phyloP scores from a whole-genome alignment of 1,140 invertebrate genomes.

The Leucophenga varia region DNA sequence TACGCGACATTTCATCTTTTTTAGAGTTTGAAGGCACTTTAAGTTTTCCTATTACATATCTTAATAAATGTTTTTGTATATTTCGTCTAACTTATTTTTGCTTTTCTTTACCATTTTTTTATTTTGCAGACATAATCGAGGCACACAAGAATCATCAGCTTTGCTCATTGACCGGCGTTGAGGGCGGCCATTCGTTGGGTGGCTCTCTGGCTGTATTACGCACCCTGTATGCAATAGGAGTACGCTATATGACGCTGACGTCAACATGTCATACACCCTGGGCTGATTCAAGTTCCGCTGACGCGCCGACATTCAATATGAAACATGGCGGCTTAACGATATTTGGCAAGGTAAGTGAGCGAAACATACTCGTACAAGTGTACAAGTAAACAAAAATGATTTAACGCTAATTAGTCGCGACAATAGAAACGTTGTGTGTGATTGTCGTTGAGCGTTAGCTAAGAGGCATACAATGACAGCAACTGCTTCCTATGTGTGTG shows the following conservation, averaged over 20 bases:
- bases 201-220: slow-evolving; percentile 74
- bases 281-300: slow-evolving; percentile 69
- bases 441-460: slow-evolving; percentile 24
- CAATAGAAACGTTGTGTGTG: not conserved
- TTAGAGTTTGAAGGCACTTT: no score
- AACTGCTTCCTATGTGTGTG: no score
- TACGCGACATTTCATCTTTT: no score
- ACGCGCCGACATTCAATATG: slow-evolving; percentile 62
- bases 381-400: slow-evolving; percentile 25
- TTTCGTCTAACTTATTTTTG: no score
- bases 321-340: slow-evolving; percentile 68
- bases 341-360: slow-evolving; percentile 70
- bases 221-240: slow-evolving; percentile 74
- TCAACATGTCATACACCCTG: slow-evolving; percentile 82
- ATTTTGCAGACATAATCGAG: slow-evolving; percentile 68
- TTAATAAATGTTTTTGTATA: no score
- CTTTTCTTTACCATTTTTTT: no score
- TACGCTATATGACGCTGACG: slow-evolving; percentile 78
- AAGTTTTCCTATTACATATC: no score
- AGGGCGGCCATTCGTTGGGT: slow-evolving; percentile 78
- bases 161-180: slow-evolving; percentile 77
- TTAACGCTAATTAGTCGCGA: slow-evolving; percentile 50
- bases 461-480: slow-evolving; percentile 11
- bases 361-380: slow-evolving; percentile 6
- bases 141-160: slow-evolving; percentile 70